phyloP scores from a whole-genome alignment of 2,113 vertebrate species.

The Emydura subglobosa region DNA sequence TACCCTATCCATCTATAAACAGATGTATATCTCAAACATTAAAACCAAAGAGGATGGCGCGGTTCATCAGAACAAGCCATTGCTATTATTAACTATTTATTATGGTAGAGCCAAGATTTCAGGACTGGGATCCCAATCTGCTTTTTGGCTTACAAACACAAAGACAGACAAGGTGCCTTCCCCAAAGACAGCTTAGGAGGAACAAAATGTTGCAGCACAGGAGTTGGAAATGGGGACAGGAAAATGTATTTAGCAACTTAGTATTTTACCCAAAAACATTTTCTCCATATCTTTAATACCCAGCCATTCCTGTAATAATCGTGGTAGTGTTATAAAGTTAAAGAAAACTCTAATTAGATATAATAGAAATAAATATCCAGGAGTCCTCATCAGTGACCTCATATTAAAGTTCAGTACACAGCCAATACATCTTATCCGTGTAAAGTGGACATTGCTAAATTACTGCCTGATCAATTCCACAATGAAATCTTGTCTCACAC shows the following conservation, averaged over 20 bases:
- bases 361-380: not conserved
- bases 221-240: not conserved
- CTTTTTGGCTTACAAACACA: not conserved
- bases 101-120: not conserved
- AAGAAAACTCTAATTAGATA: not conserved
- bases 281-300: not conserved
- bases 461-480: not conserved
- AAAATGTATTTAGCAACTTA: not conserved
- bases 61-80: not conserved
- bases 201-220: not conserved
- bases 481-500: not conserved
- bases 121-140: fast-evolving
- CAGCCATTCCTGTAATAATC: not conserved
- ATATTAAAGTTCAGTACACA: not conserved
- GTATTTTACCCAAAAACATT: not conserved
- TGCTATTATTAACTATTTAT: fast-evolving
- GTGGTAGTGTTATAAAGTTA: not conserved
- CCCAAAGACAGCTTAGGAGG: not conserved
- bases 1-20: not conserved
- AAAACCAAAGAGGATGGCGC: not conserved
- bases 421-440: not conserved
- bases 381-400: not conserved
- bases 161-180: not conserved
- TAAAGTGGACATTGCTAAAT: not conserved
- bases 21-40: not conserved